phyloP scores from a whole-genome alignment of 2,797 vertebrate species.

The Catostomus latipinnis region DNA sequence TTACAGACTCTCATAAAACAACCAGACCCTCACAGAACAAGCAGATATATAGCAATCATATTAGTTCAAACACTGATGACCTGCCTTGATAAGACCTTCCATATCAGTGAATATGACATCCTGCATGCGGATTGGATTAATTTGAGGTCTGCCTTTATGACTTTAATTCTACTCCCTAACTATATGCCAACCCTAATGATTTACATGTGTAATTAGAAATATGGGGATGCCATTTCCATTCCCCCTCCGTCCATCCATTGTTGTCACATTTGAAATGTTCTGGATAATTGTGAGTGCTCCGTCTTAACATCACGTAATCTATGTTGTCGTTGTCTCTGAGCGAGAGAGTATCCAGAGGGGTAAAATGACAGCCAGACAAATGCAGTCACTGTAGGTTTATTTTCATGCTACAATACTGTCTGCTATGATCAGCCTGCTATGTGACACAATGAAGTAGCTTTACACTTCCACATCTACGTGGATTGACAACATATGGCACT shows the following conservation, averaged over 20 bases:
- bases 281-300: not conserved
- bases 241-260: constrained; percentile 61
- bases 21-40: constrained; percentile 34
- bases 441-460: constrained; percentile 15
- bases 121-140: constrained; percentile 56
- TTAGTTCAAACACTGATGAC: constrained; percentile 17
- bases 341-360: not conserved
- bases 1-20: constrained; percentile 44
- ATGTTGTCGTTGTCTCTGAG: constrained; percentile 20
- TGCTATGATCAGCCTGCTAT: constrained; percentile 33
- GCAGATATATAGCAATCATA: constrained; percentile 35
- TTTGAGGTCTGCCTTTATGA: constrained; percentile 53
- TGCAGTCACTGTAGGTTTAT: constrained; percentile 30
- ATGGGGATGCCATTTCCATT: constrained; percentile 50
- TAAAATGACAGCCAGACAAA: constrained; percentile 28
- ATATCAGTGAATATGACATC: constrained; percentile 47
- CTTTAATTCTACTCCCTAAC: constrained; percentile 61
- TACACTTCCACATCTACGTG: not conserved
- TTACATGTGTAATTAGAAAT: constrained; percentile 70
- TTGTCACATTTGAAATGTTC: constrained; percentile 54
- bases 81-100: constrained; percentile 25
- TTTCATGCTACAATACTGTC: constrained; percentile 45
- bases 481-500: constrained; percentile 25
- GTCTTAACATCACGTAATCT: constrained; percentile 17
- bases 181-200: constrained; percentile 60